phyloP scores from a whole-genome alignment of 2,888 invertebrate species.

The Busseola fusca region DNA sequence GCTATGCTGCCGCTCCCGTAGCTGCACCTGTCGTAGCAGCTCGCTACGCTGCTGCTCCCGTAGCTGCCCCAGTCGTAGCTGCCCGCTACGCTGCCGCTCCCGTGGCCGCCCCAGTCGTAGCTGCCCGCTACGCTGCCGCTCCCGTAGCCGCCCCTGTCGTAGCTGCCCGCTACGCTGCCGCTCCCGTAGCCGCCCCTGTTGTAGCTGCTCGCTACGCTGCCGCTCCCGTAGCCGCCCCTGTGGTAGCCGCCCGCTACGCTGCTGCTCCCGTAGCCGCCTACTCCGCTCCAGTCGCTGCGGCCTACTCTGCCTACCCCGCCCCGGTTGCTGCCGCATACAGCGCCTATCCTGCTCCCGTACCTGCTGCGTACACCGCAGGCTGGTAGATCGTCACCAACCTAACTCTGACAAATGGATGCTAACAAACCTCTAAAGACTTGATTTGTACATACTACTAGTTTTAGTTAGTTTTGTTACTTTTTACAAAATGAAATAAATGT shows the following conservation, averaged over 20 bases:
- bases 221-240: constrained; percentile 56
- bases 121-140: constrained; percentile 62
- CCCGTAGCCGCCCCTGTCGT: constrained; percentile 39
- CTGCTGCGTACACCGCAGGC: constrained; percentile 56
- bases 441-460: constrained; percentile 77
- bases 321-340: constrained; percentile 58
- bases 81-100: constrained; percentile 62
- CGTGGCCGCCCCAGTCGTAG: constrained; percentile 47
- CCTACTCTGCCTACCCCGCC: constrained; percentile 53
- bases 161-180: constrained; percentile 77
- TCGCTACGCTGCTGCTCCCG: constrained; percentile 57
- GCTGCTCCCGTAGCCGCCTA: constrained; percentile 52
- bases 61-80: constrained; percentile 57
- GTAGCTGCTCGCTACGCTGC: constrained; percentile 67
- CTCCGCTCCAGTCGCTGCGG: constrained; percentile 53
- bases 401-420: constrained; percentile 38
- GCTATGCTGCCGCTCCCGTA: constrained; percentile 88
- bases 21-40: constrained; percentile 87
- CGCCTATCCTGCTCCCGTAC: constrained; percentile 61
- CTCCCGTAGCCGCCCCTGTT: constrained; percentile 90
- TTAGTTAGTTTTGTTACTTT: constrained; percentile 70
- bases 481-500: constrained; percentile 63
- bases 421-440: constrained; percentile 87
- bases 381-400: constrained; percentile 33
- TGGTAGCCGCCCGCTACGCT: constrained; percentile 61